Evolutionary conservation across 2,113 vertebrate species (phyloP), one percentile per base, ranked within the genome.

Genomic region (Leptosomus discolor): DNA sequence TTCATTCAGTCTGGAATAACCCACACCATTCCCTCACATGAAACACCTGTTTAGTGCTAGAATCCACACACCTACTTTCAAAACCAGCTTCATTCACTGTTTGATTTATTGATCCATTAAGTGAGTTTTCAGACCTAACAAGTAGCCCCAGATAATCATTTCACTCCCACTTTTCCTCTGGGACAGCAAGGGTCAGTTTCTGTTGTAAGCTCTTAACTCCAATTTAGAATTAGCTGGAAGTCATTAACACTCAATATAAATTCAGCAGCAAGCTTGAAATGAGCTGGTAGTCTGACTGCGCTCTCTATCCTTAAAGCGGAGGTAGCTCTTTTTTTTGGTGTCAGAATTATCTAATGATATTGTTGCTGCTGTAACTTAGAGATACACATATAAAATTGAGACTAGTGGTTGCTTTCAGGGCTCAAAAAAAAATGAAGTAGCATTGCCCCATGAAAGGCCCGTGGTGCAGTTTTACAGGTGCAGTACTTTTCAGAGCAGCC

Each of bases 101-200:
- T 88, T 92, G 94, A 95, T 95, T 95, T 95, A 96, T 92, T 81
- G 73, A 81, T 63, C 39, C 60, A 63, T 61, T 92, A 87, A 94
- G 80, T 63, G 64, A 36, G 21, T 63, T 91, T 95, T 95, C 77
- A 75, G 87, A n/a, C 39, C 87, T 90, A 68, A 64, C 48, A 95
- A 91, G 90, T 45, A 93, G 37, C 43, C 71, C 53, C 43, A 84
- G 74, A 74, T 91, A 95, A 92, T 89, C 1, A 7, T 95, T 94
- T 94, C 43, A 48, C 60, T 91, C 69, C 37, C 27, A 46, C 56
- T 70, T 85, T 81, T 87, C 85, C 90, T 63, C 23, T 4, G 70
- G 58, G 95, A 94, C n/a, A 34, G 43, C 65, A 90, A 75, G 77
- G 90, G 81, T 85, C 92, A 75, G 26, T 78, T 89, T 94, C 81